Evolutionary conservation across 2,113 vertebrate species (phyloP).

Genomic region (Mesoclemmys tuberculata): DNA sequence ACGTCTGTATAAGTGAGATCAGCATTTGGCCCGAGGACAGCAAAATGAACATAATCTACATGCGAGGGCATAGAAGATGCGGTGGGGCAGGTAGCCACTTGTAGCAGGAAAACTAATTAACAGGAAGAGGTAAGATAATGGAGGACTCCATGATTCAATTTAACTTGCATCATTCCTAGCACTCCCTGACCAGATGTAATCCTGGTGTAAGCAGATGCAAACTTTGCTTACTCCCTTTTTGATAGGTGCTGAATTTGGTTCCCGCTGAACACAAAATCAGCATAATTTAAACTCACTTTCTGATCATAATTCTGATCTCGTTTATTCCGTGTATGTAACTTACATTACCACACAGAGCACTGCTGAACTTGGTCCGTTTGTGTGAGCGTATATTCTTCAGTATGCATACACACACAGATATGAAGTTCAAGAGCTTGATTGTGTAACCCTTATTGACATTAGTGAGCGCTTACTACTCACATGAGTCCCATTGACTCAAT

Average conservation of each 20-base stretch:
- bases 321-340: background rate
- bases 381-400: background rate
- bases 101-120: background rate
- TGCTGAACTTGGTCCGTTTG: background rate
- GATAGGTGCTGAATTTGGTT: background rate
- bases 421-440: slow-evolving; percentile 9
- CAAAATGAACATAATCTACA: background rate
- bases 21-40: background rate
- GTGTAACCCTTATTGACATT: slow-evolving; percentile 41
- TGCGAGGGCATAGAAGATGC: background rate
- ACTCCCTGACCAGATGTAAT: background rate
- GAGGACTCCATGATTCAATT: background rate
- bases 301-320: background rate
- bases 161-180: background rate
- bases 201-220: background rate
- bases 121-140: background rate
- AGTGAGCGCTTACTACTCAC: slow-evolving; percentile 40
- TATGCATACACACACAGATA: background rate
- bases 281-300: background rate
- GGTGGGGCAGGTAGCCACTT: background rate
- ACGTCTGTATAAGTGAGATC: background rate
- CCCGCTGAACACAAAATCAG: background rate
- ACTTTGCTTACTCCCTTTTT: background rate
- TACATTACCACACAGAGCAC: background rate
- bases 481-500: background rate